Evolutionary conservation across 2,113 vertebrate genomes (phyloP).

Genomic region (Pterocles orientalis): DNA sequence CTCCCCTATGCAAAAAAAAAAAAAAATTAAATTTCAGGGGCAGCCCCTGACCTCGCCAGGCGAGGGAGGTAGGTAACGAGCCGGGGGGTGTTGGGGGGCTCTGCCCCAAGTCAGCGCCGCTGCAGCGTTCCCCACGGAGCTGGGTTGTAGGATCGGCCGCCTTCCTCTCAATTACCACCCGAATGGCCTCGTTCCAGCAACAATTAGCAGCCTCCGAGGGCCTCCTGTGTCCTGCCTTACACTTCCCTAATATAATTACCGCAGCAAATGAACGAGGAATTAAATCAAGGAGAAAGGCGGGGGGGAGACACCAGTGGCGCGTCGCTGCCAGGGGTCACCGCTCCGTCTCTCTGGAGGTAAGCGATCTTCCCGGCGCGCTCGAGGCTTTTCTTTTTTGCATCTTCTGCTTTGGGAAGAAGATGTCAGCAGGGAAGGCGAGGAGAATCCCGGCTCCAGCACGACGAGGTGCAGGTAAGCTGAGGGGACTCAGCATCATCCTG

Average conservation of each 20-base stretch:
- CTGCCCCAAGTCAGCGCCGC: neutral
- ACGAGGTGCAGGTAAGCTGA: too few relatives aligned
- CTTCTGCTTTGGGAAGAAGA: neutral
- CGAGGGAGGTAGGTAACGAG: neutral
- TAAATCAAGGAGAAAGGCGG: neutral
- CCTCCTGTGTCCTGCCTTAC: neutral
- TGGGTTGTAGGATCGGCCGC: neutral
- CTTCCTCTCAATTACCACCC: neutral
- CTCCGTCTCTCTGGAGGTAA: neutral
- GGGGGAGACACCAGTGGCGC: neutral
- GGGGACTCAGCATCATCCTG: neutral
- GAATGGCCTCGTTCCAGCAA: neutral
- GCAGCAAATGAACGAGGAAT: neutral
- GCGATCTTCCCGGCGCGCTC: rapidly evolving
- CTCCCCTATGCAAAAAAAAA: neutral
- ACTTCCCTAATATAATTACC: neutral
- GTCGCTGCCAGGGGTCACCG: neutral
- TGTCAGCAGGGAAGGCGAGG: neutral
- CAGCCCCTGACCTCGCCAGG: neutral
- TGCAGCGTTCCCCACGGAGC: neutral
- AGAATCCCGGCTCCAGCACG: rapidly evolving
- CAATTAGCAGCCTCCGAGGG: neutral
- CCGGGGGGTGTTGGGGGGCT: neutral
- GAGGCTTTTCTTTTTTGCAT: neutral
- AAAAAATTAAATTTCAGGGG: too few relatives aligned